A percentile compares a stretch with the other conserved stretches of the same genome.
Conservation (phyloP, 2,797 vertebrate genomes). For the Selene dorsalis region DNA sequence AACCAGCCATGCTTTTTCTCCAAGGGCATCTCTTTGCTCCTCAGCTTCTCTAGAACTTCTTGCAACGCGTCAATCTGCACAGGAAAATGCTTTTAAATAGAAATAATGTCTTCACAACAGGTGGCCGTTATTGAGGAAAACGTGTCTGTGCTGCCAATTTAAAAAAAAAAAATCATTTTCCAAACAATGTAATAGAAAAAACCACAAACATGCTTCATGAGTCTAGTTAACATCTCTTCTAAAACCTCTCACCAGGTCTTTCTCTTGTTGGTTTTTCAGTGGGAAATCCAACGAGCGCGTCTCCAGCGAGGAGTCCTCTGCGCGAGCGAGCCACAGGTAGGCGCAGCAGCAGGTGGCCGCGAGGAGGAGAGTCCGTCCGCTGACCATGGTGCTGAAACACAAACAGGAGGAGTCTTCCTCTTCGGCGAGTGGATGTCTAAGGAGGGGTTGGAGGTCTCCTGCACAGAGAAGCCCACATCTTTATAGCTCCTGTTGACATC, state of each 20-base stretch:
- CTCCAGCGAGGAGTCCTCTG: conserved; percentile 79
- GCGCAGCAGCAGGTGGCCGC: conserved; percentile 77
- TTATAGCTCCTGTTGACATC: conserved; percentile 65
- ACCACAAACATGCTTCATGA: not conserved
- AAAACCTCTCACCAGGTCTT: conserved; percentile 84
- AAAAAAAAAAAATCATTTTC: too few species aligned
- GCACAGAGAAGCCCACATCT: conserved; percentile 21
- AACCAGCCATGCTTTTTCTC: conserved; percentile 90
- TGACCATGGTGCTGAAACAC: conserved; percentile 82
- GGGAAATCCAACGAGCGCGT: conserved; percentile 76
- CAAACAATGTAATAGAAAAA: too few species aligned
- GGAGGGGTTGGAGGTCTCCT: conserved; percentile 11
- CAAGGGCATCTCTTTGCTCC: conserved; percentile 82
- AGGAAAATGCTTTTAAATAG: not conserved
- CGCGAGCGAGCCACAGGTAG: conserved; percentile 70
- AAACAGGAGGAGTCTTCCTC: conserved; percentile 11
- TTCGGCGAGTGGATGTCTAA: not conserved
- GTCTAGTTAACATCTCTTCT: not conserved
- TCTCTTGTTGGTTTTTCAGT: conserved; percentile 84
- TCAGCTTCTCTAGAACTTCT: conserved; percentile 86
- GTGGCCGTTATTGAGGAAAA: not conserved
- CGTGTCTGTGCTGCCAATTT: not conserved
- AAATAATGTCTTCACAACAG: not conserved
- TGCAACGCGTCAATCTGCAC: conserved; percentile 86
- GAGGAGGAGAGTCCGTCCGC: conserved; percentile 76